Base-by-base conservation (phyloP, 2,888 invertebrate genomes). In the Villa cingulata region DNA sequence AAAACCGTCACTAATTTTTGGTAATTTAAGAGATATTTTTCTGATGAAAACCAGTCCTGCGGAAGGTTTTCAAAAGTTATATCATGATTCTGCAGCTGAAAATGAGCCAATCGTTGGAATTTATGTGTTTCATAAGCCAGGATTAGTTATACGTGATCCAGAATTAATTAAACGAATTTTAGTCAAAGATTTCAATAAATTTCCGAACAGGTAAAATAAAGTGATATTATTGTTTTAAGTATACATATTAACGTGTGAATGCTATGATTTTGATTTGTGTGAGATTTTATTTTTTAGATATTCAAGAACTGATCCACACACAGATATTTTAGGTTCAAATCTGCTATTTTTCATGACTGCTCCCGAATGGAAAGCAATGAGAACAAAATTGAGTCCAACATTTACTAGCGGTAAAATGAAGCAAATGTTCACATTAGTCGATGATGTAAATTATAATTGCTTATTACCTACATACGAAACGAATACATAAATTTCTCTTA, bases 331-430 rank as follows among this genome's bases (percentile, higher is more conserved):
- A 9, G 72, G 67, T 9, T 59, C 57, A 1, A 57, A 65, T 12
- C 72, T 68, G 57, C 51, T 74, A 2, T 72, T 74, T 51, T 58
- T 71, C 43, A 55, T 71, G 0, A 66, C 63, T 16, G 68, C 68
- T 59, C 65, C 66, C 0, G 50, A 61, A 1, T 73, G 74, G 73
- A 71, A 65, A 49, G 52, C 60, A 14, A 53, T 73, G 1, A 56
- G 74, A 29, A 52, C 59, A 0, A 71, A 71, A 43, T 51, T 74
- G 2, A 64, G 71, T 3, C 71, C 73, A 2, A 70, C 71, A 0
- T 74, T 74, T 49, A 70, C 72, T 1, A 66, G 71, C 0, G 71
- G 70, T 2, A 73, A 72, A 56, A 70, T 74, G 59, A 73, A 70
- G 50, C 60, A 58, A 14, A 71, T 73, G 71, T 71, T 70, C 46